A percentile compares a stretch with the other conserved stretches of the same genome.
Conservation (phyloP, 1,140 invertebrate species). For the Aradophagus sp. region DNA sequence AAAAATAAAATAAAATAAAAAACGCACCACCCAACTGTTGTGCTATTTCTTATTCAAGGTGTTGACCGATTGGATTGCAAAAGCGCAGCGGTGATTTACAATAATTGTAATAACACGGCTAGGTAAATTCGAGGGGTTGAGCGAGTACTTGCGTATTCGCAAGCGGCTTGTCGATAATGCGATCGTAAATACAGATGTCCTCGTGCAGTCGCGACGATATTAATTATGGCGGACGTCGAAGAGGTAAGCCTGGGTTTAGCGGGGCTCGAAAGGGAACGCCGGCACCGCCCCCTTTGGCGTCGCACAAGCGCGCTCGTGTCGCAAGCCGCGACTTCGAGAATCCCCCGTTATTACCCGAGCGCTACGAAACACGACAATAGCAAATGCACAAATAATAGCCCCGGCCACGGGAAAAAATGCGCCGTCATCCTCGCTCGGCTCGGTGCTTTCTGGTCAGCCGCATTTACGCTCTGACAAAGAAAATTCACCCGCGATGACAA, state of each 20-base stretch:
- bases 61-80: slow-evolving; percentile 5
- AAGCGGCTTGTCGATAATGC: slow-evolving; percentile 47
- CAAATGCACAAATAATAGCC: slow-evolving; percentile 39
- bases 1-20: too few relatives aligned
- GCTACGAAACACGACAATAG: slow-evolving; percentile 44
- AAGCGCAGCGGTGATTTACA: slow-evolving; percentile 28
- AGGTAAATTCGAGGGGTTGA: slow-evolving; percentile 24
- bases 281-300: slow-evolving; percentile 51
- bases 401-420: slow-evolving; percentile 36
- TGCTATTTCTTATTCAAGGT: slow-evolving; percentile 37
- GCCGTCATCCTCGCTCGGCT: slow-evolving; percentile 22
- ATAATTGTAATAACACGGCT: slow-evolving; percentile 37
- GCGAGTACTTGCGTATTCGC: slow-evolving; percentile 44
- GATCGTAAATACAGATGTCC: slow-evolving; percentile 61
- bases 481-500: slow-evolving; percentile 12
- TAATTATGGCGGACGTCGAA: slow-evolving; percentile 57
- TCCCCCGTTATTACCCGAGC: slow-evolving; percentile 46
- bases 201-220: slow-evolving; percentile 47
- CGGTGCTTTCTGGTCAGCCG: slow-evolving; percentile 23
- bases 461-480: slow-evolving; percentile 6
- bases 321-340: slow-evolving; percentile 40
- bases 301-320: slow-evolving; percentile 39
- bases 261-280: slow-evolving; percentile 41
- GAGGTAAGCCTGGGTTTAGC: slow-evolving; percentile 31
- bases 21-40: too few relatives aligned